Conservation (phyloP, 2,888 invertebrate species). For the Aporophyla nigra region DNA sequence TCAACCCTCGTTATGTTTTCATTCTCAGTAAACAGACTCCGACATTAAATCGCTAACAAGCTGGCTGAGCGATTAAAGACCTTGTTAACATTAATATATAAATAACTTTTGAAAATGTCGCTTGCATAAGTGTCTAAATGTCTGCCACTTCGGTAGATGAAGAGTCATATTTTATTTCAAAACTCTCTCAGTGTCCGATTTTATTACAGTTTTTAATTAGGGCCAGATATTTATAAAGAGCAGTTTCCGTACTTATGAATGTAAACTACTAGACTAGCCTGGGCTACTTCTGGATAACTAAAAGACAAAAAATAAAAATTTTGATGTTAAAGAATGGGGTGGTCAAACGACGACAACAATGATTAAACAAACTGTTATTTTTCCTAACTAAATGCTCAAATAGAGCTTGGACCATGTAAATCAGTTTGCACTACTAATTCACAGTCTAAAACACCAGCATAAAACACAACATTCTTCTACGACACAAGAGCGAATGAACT, state of each 20-base stretch:
- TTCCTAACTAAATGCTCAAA: neutral
- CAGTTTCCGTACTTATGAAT: neutral
- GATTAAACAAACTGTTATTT: neutral
- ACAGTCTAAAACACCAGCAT: neutral
- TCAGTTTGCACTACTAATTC: neutral
- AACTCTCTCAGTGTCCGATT: neutral
- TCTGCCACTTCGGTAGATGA: neutral
- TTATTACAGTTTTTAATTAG: neutral
- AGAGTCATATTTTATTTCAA: constrained; percentile 1
- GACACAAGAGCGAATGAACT: constrained; percentile 2
- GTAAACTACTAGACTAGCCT: neutral
- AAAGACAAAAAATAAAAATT: too few relatives aligned
- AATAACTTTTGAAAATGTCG: constrained; percentile 39
- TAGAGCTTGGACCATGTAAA: neutral
- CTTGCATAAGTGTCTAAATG: constrained; percentile 14
- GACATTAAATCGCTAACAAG: constrained; percentile 52
- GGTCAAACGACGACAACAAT: neutral
- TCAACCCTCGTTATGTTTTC: constrained; percentile 21
- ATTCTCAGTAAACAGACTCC: constrained; percentile 41
- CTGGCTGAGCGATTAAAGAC: constrained; percentile 47
- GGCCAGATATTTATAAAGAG: neutral
- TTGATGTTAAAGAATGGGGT: neutral
- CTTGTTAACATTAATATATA: constrained; percentile 53
- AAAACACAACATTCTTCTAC: neutral
- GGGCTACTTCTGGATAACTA: neutral